A percentile compares a stretch with the other conserved stretches of the same genome.
Conservation (phyloP, 2,797 vertebrate genomes). For the Enoplosus armatus region DNA sequence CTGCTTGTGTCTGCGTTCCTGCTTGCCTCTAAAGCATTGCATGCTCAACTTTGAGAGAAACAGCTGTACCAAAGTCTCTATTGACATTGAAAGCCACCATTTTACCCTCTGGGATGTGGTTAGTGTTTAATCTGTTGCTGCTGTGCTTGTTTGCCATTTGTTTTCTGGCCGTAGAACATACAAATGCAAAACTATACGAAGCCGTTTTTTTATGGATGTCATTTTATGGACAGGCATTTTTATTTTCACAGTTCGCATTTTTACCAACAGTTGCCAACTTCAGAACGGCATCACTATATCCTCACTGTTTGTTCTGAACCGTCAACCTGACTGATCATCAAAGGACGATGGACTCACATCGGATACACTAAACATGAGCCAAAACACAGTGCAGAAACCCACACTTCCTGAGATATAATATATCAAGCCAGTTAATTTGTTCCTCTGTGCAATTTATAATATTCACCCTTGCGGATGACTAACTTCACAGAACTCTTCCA, state of each 20-base stretch:
- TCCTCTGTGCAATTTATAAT: conserved; percentile 77
- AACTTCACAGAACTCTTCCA: conserved; percentile 74
- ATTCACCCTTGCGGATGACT: conserved; percentile 76
- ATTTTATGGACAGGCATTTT: conserved; percentile 7
- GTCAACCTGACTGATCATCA: conserved; percentile 60
- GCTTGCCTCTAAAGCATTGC: not conserved
- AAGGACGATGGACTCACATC: conserved; percentile 46
- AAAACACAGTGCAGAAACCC: conserved; percentile 53
- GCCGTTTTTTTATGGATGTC: not conserved
- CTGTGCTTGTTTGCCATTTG: conserved; percentile 4
- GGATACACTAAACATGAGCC: conserved; percentile 50
- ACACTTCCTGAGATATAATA: conserved; percentile 67
- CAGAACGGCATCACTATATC: conserved; percentile 19
- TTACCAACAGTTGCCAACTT: conserved; percentile 39
- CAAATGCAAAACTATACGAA: conserved; percentile 4
- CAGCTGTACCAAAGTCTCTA: not conserved
- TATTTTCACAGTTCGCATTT: conserved; percentile 46
- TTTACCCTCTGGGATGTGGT: not conserved
- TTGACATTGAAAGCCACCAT: not conserved
- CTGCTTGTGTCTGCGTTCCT: not conserved
- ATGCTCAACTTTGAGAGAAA: not conserved
- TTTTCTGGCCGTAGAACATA: conserved; percentile 16
- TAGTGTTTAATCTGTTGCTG: conserved; percentile 3
- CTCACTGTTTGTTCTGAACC: conserved; percentile 44
- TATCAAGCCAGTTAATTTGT: conserved; percentile 79